phyloP scores from a whole-genome alignment of 2,113 vertebrate genomes.

The Centrocercus urophasianus region DNA sequence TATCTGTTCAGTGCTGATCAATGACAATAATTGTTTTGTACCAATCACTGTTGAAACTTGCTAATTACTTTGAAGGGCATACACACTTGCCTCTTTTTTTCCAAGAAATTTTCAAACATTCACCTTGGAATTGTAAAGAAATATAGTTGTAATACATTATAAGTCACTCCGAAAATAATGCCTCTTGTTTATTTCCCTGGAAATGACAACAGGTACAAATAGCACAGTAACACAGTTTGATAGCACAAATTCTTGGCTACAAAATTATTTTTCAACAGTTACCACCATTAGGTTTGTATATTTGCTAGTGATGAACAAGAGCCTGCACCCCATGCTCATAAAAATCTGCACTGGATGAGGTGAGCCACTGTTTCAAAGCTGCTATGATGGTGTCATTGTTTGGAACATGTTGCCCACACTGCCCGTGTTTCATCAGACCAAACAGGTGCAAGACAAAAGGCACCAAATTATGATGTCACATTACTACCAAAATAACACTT shows the following conservation, averaged over 20 bases:
- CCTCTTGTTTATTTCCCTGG: background rate
- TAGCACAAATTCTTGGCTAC: background rate
- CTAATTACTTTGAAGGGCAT: constrained; percentile 96
- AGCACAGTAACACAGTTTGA: background rate
- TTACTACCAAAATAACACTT: background rate
- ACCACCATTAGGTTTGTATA: background rate
- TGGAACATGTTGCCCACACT: no score
- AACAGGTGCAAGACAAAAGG: no score
- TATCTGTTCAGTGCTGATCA: constrained; percentile 96
- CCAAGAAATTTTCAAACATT: constrained; percentile 49
- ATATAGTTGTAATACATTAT: background rate
- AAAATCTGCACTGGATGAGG: no score
- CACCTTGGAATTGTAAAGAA: constrained; percentile 70
- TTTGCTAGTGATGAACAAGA: background rate
- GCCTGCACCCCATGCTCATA: background rate
- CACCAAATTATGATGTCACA: no score
- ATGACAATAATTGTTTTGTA: constrained; percentile 98
- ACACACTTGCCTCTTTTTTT: constrained; percentile 66
- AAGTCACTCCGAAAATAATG: background rate
- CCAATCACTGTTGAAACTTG: constrained; percentile 92
- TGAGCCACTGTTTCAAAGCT: no score
- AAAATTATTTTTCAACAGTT: background rate
- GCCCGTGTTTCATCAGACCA: no score
- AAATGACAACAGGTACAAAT: background rate
- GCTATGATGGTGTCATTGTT: no score